Evolutionary conservation across 2,888 invertebrate genomes (phyloP).

Genomic region (Aradus depressus): DNA sequence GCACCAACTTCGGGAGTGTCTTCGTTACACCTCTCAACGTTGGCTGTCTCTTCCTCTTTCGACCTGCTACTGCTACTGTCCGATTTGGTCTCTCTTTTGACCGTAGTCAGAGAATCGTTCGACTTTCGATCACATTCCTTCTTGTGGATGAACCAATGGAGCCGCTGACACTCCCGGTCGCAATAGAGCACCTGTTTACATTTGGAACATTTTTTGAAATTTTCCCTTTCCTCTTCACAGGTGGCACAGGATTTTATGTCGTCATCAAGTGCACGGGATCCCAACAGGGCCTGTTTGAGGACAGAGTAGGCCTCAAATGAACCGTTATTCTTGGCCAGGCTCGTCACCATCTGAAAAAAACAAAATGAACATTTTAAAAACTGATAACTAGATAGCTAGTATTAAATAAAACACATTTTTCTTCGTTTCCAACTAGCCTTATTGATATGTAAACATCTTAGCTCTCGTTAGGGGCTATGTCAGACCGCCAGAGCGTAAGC

Average conservation of each 20-base stretch:
- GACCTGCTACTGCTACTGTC: too few species aligned
- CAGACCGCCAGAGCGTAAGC: too few species aligned
- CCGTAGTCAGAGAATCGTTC: too few species aligned
- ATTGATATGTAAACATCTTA: too few species aligned
- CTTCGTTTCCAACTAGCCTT: too few species aligned
- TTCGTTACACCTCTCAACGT: not conserved
- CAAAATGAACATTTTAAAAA: not conserved
- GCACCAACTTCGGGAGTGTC: conserved; percentile 1
- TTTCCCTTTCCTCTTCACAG: conserved; percentile 79
- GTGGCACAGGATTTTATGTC: conserved; percentile 62
- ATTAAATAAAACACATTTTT: conserved; percentile 1
- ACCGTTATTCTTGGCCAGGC: conserved; percentile 65
- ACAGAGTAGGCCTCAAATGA: conserved; percentile 58
- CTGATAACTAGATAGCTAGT: not conserved
- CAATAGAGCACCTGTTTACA: conserved; percentile 92
- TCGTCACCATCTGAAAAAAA: conserved; percentile 49
- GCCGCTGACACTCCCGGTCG: conserved; percentile 82
- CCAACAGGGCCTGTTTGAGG: conserved; percentile 72
- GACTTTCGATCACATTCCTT: conserved; percentile 62
- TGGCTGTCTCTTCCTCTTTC: too few species aligned
- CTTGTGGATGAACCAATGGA: conserved; percentile 88
- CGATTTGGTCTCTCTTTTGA: too few species aligned
- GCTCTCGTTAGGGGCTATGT: too few species aligned
- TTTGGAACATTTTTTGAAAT: conserved; percentile 86
- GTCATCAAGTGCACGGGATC: conserved; percentile 68